phyloP scores from a whole-genome alignment of 2,888 invertebrate species.

The Orthosia cruda region DNA sequence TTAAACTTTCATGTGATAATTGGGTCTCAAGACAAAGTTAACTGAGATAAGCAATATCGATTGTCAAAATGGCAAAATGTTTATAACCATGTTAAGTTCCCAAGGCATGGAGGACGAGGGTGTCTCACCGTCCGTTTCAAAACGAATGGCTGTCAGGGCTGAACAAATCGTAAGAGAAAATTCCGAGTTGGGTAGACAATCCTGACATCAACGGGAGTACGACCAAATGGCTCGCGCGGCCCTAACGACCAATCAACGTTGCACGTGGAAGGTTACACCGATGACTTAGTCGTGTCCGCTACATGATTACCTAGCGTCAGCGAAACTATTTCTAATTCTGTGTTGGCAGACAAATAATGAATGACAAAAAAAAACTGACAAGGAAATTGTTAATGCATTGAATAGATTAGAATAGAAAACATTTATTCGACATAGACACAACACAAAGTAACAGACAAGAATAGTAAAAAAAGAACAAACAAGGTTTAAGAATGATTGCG shows the following conservation, averaged over 20 bases:
- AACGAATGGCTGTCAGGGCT: background rate
- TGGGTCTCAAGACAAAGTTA: too few species aligned
- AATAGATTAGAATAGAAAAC: too few species aligned
- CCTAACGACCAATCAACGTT: constrained; percentile 76
- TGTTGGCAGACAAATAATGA: background rate
- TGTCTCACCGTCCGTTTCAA: background rate
- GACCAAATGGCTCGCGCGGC: constrained; percentile 43
- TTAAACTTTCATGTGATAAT: too few species aligned
- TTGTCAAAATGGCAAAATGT: too few species aligned
- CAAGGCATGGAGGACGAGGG: background rate
- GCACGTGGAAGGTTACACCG: constrained; percentile 57
- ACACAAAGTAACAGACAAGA: too few species aligned
- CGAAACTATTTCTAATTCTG: background rate
- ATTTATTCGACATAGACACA: too few species aligned
- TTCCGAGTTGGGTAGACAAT: background rate
- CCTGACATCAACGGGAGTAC: constrained; percentile 41
- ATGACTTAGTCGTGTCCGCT: constrained; percentile 41
- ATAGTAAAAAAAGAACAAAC: too few species aligned
- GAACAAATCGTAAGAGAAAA: background rate
- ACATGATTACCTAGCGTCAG: constrained; percentile 22
- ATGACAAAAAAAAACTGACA: background rate
- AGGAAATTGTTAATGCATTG: background rate
- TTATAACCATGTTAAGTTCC: too few species aligned
- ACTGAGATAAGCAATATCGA: too few species aligned
- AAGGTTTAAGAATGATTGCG: too few species aligned